phyloP scores from a whole-genome alignment of 2,113 vertebrate species.

The Podarcis cretensis region DNA sequence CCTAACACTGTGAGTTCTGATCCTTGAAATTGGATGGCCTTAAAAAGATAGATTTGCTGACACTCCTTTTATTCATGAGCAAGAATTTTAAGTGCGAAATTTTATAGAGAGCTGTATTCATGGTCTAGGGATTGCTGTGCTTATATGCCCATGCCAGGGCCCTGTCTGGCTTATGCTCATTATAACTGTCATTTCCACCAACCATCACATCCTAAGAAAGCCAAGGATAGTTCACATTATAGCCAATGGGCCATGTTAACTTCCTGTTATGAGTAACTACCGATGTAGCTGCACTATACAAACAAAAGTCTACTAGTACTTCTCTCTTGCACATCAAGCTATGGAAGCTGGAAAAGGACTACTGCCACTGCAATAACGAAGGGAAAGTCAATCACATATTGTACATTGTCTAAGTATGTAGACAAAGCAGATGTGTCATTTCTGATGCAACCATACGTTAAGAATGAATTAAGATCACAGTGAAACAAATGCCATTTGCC shows the following conservation, averaged over 20 bases:
- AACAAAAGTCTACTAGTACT: too few species aligned
- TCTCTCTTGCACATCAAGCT: too few species aligned
- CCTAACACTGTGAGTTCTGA: neutral
- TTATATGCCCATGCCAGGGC: neutral
- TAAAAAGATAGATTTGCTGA: neutral
- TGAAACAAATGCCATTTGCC: conserved; percentile 55
- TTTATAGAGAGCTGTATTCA: neutral
- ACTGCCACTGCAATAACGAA: neutral
- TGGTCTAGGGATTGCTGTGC: neutral
- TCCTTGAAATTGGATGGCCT: conserved; percentile 13
- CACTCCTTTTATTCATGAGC: neutral
- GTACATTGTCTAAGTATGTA: neutral
- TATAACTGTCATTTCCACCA: neutral
- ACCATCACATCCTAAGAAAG: neutral
- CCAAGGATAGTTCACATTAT: rapidly evolving
- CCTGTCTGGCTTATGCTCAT: neutral
- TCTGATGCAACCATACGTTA: conserved; percentile 12
- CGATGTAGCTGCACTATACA: neutral
- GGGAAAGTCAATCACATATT: neutral
- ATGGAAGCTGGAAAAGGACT: neutral
- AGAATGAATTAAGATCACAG: conserved; percentile 40
- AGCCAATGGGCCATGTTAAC: conserved; percentile 1
- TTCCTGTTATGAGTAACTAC: neutral
- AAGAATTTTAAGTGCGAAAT: neutral
- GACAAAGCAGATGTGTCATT: neutral